Base-by-base conservation (phyloP, 2,113 vertebrate species). In the Beaufortia kweichowensis region DNA sequence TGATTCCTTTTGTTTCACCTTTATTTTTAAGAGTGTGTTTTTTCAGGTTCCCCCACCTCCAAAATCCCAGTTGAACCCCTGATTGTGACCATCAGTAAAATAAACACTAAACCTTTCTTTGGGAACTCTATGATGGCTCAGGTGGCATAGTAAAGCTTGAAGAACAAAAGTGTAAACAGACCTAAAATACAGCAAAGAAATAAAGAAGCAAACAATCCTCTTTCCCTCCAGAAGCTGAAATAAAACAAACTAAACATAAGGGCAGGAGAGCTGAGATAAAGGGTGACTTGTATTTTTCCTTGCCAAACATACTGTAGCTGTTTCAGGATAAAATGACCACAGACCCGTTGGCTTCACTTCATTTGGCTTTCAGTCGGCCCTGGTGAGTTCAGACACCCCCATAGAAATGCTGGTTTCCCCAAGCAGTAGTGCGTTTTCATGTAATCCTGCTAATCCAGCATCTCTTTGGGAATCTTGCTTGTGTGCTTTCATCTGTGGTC, bases 361-460 rank as follows among this genome's bases (percentile, higher is more conserved):
- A 4, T 5, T 19, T 21, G n/a, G 48, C 19, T 21, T 21, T 53
- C n/a, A 21, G 48, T 6, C 15, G 66, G 28, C 28, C 48, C 48
- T 14, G 11, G 48, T 62, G 63, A 60, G 41, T 70, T 70, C 46
- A 69, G 76, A 21, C 29, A 35, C 31, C 57, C 76, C 48, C 48
- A 50, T 3, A 56, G 33, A 21, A 23, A 48, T 62, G 56, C 65
- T 39, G 19, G 28, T 62, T 53, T 69, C n/a, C 78, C 63, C 71
- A 61, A 75, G 64, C 71, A 62, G 41, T 75, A 24, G 62, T 63
- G 63, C 63, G 23, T 75, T 62, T 63, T 29, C 64, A 62, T 19
- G 29, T 75, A 80, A 80, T 80, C 78, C 78, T 6, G 56, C 57
- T 80, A 75, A 80, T 80, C 71, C 71, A n/a, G 6, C 29, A 24